These are phyloP conservation scores for Grammomys dolichurus DNA, from an alignment of 2,113 vertebrate genomes.

Conservation along the genomic window DNA sequence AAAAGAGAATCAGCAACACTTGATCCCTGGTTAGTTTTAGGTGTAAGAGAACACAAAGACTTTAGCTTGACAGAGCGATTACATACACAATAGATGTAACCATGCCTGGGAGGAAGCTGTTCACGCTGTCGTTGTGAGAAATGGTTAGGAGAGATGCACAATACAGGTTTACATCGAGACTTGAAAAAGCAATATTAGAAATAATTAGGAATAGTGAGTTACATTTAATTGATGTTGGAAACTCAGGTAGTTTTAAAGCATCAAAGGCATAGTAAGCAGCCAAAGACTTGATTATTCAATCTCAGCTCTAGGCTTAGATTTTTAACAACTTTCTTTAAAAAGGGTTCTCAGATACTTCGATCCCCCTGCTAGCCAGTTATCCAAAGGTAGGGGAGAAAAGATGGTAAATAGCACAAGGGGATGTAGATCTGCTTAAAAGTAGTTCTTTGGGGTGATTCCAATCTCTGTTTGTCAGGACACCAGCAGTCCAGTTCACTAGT, in stretches of 20 bases:
- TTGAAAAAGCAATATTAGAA: neutral
- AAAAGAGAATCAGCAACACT: neutral
- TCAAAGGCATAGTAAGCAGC: neutral
- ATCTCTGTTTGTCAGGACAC: too few relatives aligned
- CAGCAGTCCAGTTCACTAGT: too few relatives aligned
- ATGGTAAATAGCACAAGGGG: too few relatives aligned
- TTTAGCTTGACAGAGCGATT: slow-evolving; percentile 17
- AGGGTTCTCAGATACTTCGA: too few relatives aligned
- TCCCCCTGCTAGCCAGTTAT: too few relatives aligned
- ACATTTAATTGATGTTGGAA: neutral
- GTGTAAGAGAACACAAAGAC: neutral
- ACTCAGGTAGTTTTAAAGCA: neutral
- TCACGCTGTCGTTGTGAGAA: slow-evolving; percentile 6
- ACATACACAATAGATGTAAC: neutral
- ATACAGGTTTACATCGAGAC: slow-evolving; percentile 17
- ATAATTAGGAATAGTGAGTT: neutral
- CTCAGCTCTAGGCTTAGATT: too few relatives aligned
- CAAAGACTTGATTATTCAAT: neutral
- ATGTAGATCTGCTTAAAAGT: too few relatives aligned
- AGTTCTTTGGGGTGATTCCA: too few relatives aligned
- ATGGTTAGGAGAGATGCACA: neutral
- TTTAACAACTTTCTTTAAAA: too few relatives aligned
- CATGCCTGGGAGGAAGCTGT: neutral
- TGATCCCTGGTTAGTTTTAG: neutral
- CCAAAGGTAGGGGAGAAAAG: too few relatives aligned